A percentile compares a stretch with the other conserved stretches of the same genome.
These are phyloP conservation scores for Epinephelus malabaricus DNA, from an alignment of 2,797 vertebrate genomes.

Conservation along the genomic window DNA sequence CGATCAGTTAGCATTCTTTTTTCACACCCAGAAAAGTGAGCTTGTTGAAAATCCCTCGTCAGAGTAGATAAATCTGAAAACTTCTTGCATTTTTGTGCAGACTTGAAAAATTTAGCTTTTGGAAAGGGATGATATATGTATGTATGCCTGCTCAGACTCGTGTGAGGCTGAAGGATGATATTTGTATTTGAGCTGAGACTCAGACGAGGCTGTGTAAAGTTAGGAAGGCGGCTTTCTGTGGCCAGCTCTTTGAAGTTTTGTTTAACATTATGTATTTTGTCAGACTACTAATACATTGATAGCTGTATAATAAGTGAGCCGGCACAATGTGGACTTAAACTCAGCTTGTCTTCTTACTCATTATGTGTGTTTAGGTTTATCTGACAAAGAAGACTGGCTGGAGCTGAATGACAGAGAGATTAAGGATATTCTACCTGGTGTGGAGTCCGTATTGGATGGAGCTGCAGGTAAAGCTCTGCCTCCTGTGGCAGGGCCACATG, in stretches of 20 bases:
- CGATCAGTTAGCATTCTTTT: background rate
- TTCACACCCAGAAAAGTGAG: background rate
- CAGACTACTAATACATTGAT: background rate
- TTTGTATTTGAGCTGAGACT: background rate
- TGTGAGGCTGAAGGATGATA: background rate
- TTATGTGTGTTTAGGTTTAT: slow-evolving; percentile 73
- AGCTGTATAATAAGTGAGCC: background rate
- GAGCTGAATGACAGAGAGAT: slow-evolving; percentile 79
- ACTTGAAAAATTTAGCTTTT: slow-evolving; percentile 11
- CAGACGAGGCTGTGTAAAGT: background rate
- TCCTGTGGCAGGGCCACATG: slow-evolving; percentile 49
- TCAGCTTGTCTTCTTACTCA: background rate
- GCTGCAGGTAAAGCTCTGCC: slow-evolving; percentile 38
- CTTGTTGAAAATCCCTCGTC: slow-evolving; percentile 1
- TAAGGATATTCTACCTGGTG: slow-evolving; percentile 83
- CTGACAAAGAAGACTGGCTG: slow-evolving; percentile 79
- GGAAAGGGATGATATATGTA: background rate
- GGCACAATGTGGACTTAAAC: background rate
- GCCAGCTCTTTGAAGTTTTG: background rate
- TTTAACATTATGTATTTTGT: background rate
- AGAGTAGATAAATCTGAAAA: background rate
- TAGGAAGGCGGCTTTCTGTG: background rate
- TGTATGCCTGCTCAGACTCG: background rate
- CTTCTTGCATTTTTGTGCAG: background rate
- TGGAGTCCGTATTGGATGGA: slow-evolving; percentile 55